Conservation (phyloP, 2,797 vertebrate genomes). For the Xenops minutus region DNA sequence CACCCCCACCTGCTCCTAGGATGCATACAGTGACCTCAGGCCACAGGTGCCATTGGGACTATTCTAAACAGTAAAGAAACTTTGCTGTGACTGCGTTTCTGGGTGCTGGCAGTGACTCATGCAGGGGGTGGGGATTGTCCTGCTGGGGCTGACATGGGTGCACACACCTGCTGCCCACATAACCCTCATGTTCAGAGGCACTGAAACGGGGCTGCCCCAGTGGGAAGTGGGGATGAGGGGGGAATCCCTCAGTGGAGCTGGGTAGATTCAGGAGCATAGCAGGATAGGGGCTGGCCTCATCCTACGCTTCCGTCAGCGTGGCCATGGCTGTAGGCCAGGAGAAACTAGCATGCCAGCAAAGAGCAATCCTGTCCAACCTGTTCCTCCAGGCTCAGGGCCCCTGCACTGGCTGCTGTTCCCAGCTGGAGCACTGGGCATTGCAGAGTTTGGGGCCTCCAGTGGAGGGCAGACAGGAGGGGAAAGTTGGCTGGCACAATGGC, state of each 20-base stretch:
- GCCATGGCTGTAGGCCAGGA: neutral
- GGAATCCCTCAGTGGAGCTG: rapidly evolving
- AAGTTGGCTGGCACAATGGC: neutral
- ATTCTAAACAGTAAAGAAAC: slow-evolving; percentile 34
- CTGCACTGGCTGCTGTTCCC: neutral
- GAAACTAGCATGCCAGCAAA: neutral
- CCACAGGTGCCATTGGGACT: rapidly evolving
- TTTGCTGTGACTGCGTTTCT: neutral
- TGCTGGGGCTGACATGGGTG: rapidly evolving
- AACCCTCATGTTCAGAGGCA: rapidly evolving
- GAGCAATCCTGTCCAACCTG: slow-evolving; percentile 4
- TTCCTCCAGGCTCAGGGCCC: neutral
- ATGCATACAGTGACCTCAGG: neutral
- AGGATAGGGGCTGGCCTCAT: neutral
- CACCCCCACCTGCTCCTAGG: rapidly evolving
- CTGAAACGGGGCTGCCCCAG: neutral
- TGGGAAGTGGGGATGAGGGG: neutral
- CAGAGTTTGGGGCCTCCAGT: neutral
- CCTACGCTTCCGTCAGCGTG: rapidly evolving
- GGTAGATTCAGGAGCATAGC: rapidly evolving
- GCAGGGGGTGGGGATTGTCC: rapidly evolving
- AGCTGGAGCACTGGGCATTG: rapidly evolving
- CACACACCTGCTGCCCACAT: rapidly evolving
- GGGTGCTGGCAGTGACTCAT: slow-evolving; percentile 1
- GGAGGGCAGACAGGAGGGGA: neutral